phyloP scores from a whole-genome alignment of 1,140 invertebrate genomes.

The Orius insidiosus region DNA sequence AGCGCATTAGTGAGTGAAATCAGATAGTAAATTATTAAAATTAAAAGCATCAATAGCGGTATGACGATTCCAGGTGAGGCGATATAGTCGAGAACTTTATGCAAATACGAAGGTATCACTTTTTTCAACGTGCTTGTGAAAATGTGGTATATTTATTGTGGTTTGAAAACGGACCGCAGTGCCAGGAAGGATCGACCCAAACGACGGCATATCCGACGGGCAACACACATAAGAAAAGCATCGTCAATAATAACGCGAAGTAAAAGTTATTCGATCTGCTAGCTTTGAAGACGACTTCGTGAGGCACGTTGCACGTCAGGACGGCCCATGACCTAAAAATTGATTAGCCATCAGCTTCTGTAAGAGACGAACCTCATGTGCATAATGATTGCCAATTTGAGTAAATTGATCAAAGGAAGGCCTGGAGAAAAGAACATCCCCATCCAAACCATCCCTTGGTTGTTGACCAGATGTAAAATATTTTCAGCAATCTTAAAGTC shows the following conservation, averaged over 20 bases:
- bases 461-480: constrained; percentile 88
- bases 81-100: constrained; percentile 49
- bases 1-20: constrained; percentile 76
- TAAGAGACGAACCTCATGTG: constrained; percentile 38
- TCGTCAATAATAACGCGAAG: constrained; percentile 74
- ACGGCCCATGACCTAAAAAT: constrained; percentile 67
- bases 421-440: constrained; percentile 89
- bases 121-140: constrained; percentile 62
- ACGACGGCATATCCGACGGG: constrained; percentile 91
- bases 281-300: constrained; percentile 59
- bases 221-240: constrained; percentile 88
- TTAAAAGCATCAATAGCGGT: constrained; percentile 76
- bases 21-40: constrained; percentile 90
- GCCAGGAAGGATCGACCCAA: constrained; percentile 80
- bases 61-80: constrained; percentile 89
- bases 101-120: constrained; percentile 21
- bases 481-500: constrained; percentile 98
- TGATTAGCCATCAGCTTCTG: not conserved
- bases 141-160: constrained; percentile 71
- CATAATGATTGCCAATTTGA: constrained; percentile 84
- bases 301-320: constrained; percentile 89
- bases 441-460: constrained; percentile 96
- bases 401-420: constrained; percentile 70
- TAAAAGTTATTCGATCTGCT: constrained; percentile 92
- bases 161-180: constrained; percentile 88